Conservation (phyloP, 2,888 invertebrate species). For the Diplazon laetatorius region DNA sequence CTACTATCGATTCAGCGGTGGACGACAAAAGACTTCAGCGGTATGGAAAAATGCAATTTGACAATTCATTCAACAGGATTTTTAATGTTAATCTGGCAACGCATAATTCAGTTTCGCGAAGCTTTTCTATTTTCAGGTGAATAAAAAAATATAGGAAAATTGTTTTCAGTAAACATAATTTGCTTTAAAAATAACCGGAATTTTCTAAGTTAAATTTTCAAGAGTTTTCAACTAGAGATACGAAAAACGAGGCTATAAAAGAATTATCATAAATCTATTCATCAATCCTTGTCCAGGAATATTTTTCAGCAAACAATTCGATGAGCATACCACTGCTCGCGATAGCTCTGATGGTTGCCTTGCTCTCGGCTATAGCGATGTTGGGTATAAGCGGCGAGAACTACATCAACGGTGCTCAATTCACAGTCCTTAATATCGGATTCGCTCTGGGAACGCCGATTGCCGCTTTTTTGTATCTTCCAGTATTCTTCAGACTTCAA, state of each 20-base stretch:
- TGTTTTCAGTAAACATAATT: no score
- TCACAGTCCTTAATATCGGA: conserved; percentile 90
- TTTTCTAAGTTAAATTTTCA: no score
- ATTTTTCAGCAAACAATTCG: conserved; percentile 91
- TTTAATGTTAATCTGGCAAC: neutral
- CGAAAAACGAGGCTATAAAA: no score
- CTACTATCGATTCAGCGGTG: conserved; percentile 93
- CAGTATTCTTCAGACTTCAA: conserved; percentile 93
- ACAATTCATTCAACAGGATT: neutral
- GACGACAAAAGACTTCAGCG: conserved; percentile 92
- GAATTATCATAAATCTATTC: neutral
- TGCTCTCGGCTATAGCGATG: conserved; percentile 95
- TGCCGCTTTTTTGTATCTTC: conserved; percentile 90
- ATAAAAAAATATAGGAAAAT: no score
- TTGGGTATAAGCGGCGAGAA: conserved; percentile 94
- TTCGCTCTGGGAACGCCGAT: conserved; percentile 91
- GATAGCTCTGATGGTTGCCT: conserved; percentile 96
- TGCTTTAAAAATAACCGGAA: no score
- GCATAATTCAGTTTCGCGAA: no score
- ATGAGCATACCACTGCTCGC: conserved; percentile 92
- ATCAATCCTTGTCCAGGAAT: conserved; percentile 85
- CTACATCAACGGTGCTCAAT: conserved; percentile 92
- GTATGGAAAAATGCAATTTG: conserved; percentile 79
- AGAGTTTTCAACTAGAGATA: no score
- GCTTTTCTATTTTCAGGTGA: no score